Evolutionary conservation across 2,888 invertebrate genomes (phyloP).

Genomic region (Tillus elongatus): DNA sequence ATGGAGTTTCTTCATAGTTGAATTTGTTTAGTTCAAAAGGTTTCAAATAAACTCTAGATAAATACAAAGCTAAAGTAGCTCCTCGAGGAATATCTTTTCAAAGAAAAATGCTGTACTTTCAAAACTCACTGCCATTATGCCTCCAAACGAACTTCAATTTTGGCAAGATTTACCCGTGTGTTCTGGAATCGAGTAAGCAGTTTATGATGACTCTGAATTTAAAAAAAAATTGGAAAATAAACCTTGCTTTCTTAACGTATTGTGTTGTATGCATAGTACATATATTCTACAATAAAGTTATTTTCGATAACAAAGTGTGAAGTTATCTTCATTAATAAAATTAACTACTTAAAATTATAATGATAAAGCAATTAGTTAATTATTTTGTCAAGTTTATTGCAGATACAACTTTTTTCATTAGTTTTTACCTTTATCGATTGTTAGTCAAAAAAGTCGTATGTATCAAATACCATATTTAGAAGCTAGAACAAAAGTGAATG

Average conservation of each 20-base stretch:
- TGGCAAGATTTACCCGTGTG: conserved; percentile 1
- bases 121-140: conserved; percentile 3
- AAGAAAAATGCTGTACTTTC: conserved; percentile 2
- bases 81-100: conserved; percentile 1
- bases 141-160: conserved; percentile 2
- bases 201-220: conserved; percentile 2
- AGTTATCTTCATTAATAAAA: neutral
- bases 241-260: neutral
- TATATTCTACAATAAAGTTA: neutral
- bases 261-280: too few species aligned
- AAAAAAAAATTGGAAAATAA: conserved; percentile 1
- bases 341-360: neutral
- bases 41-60: neutral
- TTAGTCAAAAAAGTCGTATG: conserved; percentile 3
- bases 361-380: neutral
- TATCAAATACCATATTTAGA: conserved; percentile 3
- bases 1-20: neutral
- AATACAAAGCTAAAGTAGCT: neutral
- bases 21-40: neutral
- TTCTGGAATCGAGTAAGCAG: conserved; percentile 2
- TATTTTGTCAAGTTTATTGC: neutral
- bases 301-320: conserved; percentile 1
- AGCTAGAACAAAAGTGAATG: conserved; percentile 2
- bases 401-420: neutral
- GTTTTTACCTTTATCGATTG: conserved; percentile 1